phyloP scores from a whole-genome alignment of 2,888 invertebrate genomes.

The Mechanitis messenoides region DNA sequence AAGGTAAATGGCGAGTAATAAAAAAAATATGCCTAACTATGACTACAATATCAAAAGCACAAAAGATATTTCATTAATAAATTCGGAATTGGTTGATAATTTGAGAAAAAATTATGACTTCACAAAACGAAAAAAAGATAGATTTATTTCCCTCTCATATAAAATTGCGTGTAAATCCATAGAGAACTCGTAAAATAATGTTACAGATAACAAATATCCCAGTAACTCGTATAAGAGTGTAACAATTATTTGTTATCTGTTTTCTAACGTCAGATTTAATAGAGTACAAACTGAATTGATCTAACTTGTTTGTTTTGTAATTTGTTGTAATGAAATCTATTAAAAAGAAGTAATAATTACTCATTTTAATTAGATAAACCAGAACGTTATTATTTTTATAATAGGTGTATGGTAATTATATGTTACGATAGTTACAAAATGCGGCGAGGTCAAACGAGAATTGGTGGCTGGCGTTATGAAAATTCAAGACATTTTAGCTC shows the following conservation, averaged over 20 bases:
- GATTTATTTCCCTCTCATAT: too few species aligned
- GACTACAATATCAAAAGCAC: too few species aligned
- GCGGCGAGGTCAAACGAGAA: slow-evolving; percentile 69
- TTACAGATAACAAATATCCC: background rate
- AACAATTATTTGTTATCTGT: slow-evolving; percentile 8
- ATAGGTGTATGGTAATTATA: slow-evolving; percentile 34
- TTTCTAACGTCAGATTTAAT: slow-evolving; percentile 12
- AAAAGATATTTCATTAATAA: too few species aligned
- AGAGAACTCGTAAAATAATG: background rate
- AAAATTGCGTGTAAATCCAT: too few species aligned
- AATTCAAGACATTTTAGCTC: slow-evolving; percentile 62
- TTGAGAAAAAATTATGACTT: too few species aligned
- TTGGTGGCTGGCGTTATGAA: slow-evolving; percentile 66
- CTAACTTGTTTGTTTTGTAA: slow-evolving; percentile 31
- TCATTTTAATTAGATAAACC: slow-evolving; percentile 8
- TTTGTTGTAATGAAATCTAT: slow-evolving; percentile 20
- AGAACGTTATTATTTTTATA: slow-evolving; percentile 12
- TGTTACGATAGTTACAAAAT: slow-evolving; percentile 55
- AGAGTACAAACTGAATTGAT: slow-evolving; percentile 27
- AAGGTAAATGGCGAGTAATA: too few species aligned
- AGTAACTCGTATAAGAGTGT: background rate
- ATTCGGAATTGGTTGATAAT: too few species aligned
- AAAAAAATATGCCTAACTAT: too few species aligned
- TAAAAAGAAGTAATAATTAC: slow-evolving; percentile 11
- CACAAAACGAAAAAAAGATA: too few species aligned